phyloP scores from a whole-genome alignment of 2,797 vertebrate species.

The Otus scops region DNA sequence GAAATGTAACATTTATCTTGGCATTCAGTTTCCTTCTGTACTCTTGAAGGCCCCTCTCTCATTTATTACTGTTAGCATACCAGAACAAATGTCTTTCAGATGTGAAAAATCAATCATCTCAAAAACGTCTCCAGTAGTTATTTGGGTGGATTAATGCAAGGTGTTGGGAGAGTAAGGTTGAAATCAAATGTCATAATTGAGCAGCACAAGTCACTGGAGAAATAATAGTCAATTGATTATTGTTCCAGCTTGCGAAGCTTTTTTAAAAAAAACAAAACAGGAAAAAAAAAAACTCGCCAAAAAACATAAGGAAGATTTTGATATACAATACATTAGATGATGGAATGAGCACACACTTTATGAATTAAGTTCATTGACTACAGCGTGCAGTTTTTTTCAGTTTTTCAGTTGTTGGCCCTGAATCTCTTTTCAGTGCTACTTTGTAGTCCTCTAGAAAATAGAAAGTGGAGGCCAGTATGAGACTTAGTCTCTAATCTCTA shows the following conservation, averaged over 20 bases:
- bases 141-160: conserved; percentile 73
- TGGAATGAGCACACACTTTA: background rate
- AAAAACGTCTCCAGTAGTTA: conserved; percentile 61
- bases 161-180: conserved; percentile 57
- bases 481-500: background rate
- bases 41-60: conserved; percentile 49
- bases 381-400: background rate
- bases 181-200: conserved; percentile 71
- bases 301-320: background rate
- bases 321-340: background rate
- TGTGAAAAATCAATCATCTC: conserved; percentile 74
- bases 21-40: conserved; percentile 47
- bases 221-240: conserved; percentile 47
- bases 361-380: background rate
- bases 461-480: background rate
- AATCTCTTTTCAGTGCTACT: background rate
- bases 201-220: conserved; percentile 12
- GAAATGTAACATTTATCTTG: conserved; percentile 74
- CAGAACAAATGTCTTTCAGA: conserved; percentile 75
- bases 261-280: background rate
- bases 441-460: background rate
- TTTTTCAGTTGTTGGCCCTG: background rate
- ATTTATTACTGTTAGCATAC: conserved; percentile 70
- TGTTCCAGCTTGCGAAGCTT: conserved; percentile 5
- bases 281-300: background rate